Percentiles rank a stretch among this genome's conserved stretches.
phyloP scores from a whole-genome alignment of 2,113 vertebrate genomes.

The Cynopterus brachyotis region DNA sequence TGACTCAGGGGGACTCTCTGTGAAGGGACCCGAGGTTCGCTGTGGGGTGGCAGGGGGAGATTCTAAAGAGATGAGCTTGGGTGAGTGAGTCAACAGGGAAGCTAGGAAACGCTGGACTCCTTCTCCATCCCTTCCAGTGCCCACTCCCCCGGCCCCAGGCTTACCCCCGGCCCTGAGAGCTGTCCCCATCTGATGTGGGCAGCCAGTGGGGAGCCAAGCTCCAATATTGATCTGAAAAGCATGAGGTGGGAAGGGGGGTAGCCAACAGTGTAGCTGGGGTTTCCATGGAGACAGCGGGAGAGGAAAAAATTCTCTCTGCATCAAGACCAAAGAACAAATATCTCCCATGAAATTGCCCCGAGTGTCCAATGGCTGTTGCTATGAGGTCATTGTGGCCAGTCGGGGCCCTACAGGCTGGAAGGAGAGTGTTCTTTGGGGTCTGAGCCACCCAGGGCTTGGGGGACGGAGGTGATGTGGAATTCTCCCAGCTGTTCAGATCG shows the following conservation, averaged over 20 bases:
- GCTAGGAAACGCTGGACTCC: background rate
- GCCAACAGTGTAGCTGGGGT: constrained; percentile 72
- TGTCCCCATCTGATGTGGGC: constrained; percentile 45
- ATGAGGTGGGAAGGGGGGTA: constrained; percentile 72
- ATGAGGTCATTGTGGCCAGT: constrained; percentile 74
- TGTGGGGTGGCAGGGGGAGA: too few relatives aligned
- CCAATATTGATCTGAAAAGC: constrained; percentile 77
- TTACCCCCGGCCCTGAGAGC: constrained; percentile 51
- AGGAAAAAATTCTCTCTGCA: constrained; percentile 79
- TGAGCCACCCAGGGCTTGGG: constrained; percentile 71
- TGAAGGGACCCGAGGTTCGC: background rate
- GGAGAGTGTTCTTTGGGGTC: constrained; percentile 62
- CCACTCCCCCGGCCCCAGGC: background rate
- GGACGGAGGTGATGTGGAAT: constrained; percentile 77
- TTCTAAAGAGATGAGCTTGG: background rate
- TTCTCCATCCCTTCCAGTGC: background rate
- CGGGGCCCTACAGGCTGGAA: constrained; percentile 58
- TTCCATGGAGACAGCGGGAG: constrained; percentile 77
- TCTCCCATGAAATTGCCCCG: constrained; percentile 78
- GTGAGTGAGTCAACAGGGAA: background rate
- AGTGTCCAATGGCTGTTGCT: constrained; percentile 77
- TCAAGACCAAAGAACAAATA: constrained; percentile 80
- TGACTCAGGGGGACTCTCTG: background rate
- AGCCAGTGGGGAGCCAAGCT: constrained; percentile 66
- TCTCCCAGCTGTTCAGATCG: constrained; percentile 75